Conservation (phyloP, 2,888 invertebrate species). For the Scaeva pyrastri region DNA sequence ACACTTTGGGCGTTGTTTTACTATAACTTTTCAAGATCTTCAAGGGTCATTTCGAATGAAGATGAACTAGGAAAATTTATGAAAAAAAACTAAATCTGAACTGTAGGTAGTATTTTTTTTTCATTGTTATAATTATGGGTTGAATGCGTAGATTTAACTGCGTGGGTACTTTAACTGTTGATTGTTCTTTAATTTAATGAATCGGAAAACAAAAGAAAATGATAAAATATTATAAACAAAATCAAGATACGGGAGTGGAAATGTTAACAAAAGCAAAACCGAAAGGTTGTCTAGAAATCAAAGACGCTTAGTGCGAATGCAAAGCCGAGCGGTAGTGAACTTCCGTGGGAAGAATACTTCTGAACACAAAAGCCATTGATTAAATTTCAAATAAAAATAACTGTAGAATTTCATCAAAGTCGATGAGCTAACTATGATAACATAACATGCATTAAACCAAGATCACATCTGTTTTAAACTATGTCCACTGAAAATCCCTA, state of each 20-base stretch:
- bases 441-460: too few relatives aligned
- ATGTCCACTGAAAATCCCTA: too few relatives aligned
- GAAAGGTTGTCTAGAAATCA: slow-evolving; percentile 3
- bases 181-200: slow-evolving; percentile 57
- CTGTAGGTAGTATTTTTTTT: slow-evolving; percentile 8
- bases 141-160: slow-evolving; percentile 61
- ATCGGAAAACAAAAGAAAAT: slow-evolving; percentile 58
- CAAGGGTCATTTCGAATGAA: slow-evolving; percentile 28
- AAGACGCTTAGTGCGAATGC: neutral
- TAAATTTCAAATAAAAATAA: neutral
- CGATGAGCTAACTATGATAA: neutral
- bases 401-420: neutral
- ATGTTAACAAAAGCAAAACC: slow-evolving; percentile 15
- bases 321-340: slow-evolving; percentile 4
- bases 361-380: neutral
- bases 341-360: slow-evolving; percentile 5
- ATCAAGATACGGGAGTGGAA: neutral
- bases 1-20: slow-evolving; percentile 20
- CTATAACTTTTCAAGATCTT: slow-evolving; percentile 15
- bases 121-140: slow-evolving; percentile 30
- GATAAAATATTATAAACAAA: neutral
- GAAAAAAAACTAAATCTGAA: slow-evolving; percentile 24
- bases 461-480: too few relatives aligned
- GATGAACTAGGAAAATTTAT: slow-evolving; percentile 33
- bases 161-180: slow-evolving; percentile 62